Percentiles rank a stretch among this genome's conserved stretches.
phyloP scores from a whole-genome alignment of 2,888 invertebrate species.

The Amaurobius ferox region DNA sequence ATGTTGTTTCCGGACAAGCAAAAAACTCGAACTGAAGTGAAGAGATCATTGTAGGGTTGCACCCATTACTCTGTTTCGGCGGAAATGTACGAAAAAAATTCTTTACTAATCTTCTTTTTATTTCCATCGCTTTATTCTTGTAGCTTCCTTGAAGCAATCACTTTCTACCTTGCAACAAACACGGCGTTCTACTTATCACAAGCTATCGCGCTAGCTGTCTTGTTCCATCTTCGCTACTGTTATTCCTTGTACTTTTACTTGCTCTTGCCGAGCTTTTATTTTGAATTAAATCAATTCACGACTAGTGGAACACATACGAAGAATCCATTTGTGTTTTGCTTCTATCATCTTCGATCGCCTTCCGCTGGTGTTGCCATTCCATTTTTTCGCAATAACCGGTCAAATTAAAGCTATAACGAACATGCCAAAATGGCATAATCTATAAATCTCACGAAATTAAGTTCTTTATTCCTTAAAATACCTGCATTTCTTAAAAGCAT shows the following conservation, averaged over 20 bases:
- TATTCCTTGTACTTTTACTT: neutral
- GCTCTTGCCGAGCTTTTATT: neutral
- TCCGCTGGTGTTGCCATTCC: neutral
- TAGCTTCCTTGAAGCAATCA: constrained; percentile 21
- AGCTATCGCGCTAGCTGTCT: neutral
- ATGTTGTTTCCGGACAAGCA: constrained; percentile 25
- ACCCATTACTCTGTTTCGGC: neutral
- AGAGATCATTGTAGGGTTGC: constrained; percentile 49
- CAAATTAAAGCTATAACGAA: neutral
- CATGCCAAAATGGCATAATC: constrained; percentile 6
- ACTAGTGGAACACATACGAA: neutral
- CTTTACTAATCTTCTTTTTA: constrained; percentile 1
- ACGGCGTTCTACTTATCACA: neutral
- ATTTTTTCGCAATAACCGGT: neutral
- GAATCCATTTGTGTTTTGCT: neutral
- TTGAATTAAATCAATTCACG: neutral
- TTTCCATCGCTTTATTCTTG: neutral
- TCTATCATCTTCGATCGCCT: neutral
- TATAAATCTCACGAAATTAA: neutral
- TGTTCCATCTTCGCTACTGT: neutral
- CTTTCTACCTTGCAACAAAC: neutral
- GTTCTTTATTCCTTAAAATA: neutral
- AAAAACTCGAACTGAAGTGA: constrained; percentile 20
- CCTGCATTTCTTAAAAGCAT: neutral
- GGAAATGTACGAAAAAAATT: constrained; percentile 24